Evolutionary conservation across 2,888 invertebrate species (phyloP).

Genomic region (Mimachlamys varia): DNA sequence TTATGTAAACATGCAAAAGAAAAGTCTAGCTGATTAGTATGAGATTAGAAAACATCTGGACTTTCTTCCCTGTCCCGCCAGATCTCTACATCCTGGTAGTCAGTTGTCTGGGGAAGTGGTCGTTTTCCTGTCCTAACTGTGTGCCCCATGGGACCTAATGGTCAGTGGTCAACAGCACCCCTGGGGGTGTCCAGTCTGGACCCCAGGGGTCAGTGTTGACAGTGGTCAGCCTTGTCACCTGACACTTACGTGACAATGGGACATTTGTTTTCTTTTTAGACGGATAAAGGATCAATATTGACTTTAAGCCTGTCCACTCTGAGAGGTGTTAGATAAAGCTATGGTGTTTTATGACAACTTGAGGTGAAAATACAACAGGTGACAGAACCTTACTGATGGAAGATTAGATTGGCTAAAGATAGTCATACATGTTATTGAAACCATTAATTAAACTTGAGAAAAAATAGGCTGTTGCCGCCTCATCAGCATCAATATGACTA

Average conservation of each 20-base stretch:
- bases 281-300: background rate
- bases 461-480: no score
- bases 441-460: no score
- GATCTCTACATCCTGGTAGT: background rate
- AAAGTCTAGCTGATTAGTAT: background rate
- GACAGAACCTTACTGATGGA: no score
- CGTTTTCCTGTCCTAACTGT: background rate
- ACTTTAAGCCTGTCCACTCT: background rate
- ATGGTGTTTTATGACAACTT: background rate
- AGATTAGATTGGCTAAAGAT: no score
- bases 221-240: conserved; percentile 25
- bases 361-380: no score
- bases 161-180: background rate
- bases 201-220: conserved; percentile 9
- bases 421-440: no score
- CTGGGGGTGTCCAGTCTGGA: background rate
- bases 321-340: background rate
- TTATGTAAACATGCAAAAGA: no score
- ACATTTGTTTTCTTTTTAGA: conserved; percentile 7
- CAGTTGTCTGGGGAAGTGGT: background rate
- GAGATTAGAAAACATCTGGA: background rate
- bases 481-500: no score
- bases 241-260: background rate
- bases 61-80: background rate
- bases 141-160: background rate